phyloP scores from a whole-genome alignment of 2,797 vertebrate genomes.

The Oryzias dopingdopingensis region DNA sequence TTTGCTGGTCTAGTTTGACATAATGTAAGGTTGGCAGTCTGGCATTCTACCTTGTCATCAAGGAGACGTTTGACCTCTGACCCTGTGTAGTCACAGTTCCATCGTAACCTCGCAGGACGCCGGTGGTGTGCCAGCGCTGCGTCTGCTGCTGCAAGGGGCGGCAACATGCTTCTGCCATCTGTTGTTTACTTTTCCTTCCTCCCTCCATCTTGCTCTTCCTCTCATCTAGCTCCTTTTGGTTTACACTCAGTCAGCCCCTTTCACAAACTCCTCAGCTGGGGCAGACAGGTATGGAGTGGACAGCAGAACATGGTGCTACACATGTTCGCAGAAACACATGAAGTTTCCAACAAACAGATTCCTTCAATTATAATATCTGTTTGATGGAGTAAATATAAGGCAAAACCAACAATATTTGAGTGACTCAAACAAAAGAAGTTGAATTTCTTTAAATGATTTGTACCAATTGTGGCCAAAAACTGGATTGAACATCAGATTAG shows the following conservation, averaged over 20 bases:
- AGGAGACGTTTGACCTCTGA: conserved; percentile 60
- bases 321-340: neutral
- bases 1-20: conserved; percentile 26
- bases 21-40: conserved; percentile 45
- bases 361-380: too few relatives aligned
- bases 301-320: neutral
- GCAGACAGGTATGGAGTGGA: conserved; percentile 13
- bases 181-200: conserved; percentile 72
- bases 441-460: too few relatives aligned
- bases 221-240: conserved; percentile 48
- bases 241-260: conserved; percentile 16
- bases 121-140: conserved; percentile 36
- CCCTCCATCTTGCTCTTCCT: conserved; percentile 36
- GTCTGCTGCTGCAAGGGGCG: conserved; percentile 49
- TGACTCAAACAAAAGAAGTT: too few relatives aligned
- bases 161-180: conserved; percentile 73
- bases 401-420: too few relatives aligned
- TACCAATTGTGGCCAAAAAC: too few relatives aligned
- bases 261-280: conserved; percentile 28
- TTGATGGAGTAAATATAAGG: too few relatives aligned
- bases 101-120: conserved; percentile 53
- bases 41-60: conserved; percentile 41
- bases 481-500: too few relatives aligned
- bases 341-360: neutral
- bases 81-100: conserved; percentile 52